Base-by-base conservation (phyloP, 2,113 vertebrate species). In the Cyprinus carpio region DNA sequence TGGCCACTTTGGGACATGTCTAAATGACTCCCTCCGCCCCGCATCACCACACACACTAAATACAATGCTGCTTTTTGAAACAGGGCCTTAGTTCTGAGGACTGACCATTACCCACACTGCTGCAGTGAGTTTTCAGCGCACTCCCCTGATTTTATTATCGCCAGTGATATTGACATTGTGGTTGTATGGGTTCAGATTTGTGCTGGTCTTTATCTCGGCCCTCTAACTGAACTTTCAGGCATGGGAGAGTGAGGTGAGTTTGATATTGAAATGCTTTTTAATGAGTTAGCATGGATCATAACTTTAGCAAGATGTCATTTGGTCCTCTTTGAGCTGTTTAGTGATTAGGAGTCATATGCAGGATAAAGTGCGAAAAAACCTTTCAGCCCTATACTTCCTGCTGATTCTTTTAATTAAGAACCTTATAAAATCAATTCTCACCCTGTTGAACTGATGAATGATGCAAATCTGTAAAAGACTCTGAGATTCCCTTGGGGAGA, bases 51-150 rank as follows among this genome's bases (percentile, higher is more conserved):
- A 79, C 74, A 64, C 43, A 49, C 34, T 84, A 67, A 77, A 67
- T 84, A 83, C n/a, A 87, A 84, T 74, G 56, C 71, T 62, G 82
- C 71, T 78, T 77, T 86, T 76, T 84, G 82, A 78, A 78, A 79
- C 81, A 25, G 65, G 62, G 79, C 78, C 72, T 83, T 87, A 72
- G 74, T 85, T 54, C 78, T 83, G 74, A 84, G 83, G 82, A 88
- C 85, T 75, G 78, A 87, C 87, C 85, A 88, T 88, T 88, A 86
- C 79, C 77, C 77, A 31, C 75, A 65, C 56, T 75, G 51, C 84
- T 62, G 87, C 81, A 65, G 79, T 88, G 78, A 72, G 31, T 10
- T 56, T 82, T 72, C 64, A 71, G 81, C 11, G 43, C n/a, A n/a
- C 43, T 46, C 43, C 43, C 43, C 11, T 12, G 58, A 80, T 80